Percentiles rank a stretch among this genome's conserved stretches.
These are phyloP conservation scores for Vimba vimba DNA, from an alignment of 2,113 vertebrate genomes.

Conservation along the genomic window DNA sequence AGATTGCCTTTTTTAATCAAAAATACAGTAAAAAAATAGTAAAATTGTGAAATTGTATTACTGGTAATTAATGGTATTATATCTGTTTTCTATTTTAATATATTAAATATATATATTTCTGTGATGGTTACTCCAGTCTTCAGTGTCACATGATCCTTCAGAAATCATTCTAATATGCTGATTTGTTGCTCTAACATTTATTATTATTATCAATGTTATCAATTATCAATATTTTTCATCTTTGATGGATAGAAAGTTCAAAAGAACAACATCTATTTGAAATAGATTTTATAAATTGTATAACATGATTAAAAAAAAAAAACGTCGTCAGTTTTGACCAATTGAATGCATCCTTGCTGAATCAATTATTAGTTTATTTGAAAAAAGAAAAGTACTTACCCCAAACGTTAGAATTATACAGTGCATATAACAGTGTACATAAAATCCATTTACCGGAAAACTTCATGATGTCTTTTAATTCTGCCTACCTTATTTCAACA, in stretches of 20 bases:
- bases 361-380: not conserved
- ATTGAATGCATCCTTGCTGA: not conserved
- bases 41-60: not conserved
- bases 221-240: not conserved
- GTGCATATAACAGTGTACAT: too few relatives aligned
- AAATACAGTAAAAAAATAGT: not conserved
- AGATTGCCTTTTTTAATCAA: not conserved
- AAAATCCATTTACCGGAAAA: too few relatives aligned
- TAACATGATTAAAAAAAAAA: not conserved
- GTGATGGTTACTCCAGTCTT: not conserved
- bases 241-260: not conserved
- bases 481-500: not conserved
- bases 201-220: not conserved
- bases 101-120: too few relatives aligned
- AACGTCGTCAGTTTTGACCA: not conserved
- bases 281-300: not conserved
- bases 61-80: too few relatives aligned
- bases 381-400: not conserved
- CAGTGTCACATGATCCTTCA: not conserved
- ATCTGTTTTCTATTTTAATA: too few relatives aligned
- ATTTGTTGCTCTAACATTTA: not conserved
- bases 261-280: not conserved
- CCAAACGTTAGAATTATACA: not conserved
- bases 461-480: not conserved
- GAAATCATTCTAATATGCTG: not conserved